A percentile compares a stretch with the other conserved stretches of the same genome.
phyloP scores from a whole-genome alignment of 2,888 invertebrate species.

The Amblyjoppa proteus region DNA sequence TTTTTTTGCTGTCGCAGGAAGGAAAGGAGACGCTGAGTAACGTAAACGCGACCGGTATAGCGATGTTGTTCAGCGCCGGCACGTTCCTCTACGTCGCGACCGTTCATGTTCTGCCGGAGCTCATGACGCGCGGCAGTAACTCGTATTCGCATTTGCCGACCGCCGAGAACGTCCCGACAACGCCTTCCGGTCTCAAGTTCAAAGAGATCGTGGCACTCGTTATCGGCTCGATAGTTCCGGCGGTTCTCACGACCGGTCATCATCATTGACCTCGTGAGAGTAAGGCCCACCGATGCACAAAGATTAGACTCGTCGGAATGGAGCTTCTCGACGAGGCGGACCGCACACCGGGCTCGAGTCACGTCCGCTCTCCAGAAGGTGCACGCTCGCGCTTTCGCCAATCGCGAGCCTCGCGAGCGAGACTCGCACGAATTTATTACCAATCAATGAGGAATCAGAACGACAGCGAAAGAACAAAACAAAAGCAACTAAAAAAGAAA shows the following conservation, averaged over 20 bases:
- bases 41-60: constrained; percentile 97
- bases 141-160: constrained; percentile 85
- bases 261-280: constrained; percentile 87
- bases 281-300: constrained; percentile 26
- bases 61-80: constrained; percentile 99
- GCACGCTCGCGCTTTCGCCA: constrained; percentile 4
- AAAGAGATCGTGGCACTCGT: constrained; percentile 94
- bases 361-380: constrained; percentile 25
- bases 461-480: constrained; percentile 8
- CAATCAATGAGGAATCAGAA: constrained; percentile 2
- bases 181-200: constrained; percentile 88
- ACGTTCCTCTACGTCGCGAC: constrained; percentile 99
- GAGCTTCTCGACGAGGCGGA: constrained; percentile 1
- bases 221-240: constrained; percentile 94
- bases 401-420: neutral
- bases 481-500: neutral
- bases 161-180: constrained; percentile 78
- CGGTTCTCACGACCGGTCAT: constrained; percentile 96
- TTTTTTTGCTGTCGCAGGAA: constrained; percentile 87
- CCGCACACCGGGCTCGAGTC: neutral
- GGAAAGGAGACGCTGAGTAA: constrained; percentile 96
- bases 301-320: constrained; percentile 10
- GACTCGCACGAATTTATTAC: constrained; percentile 31
- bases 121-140: constrained; percentile 88
- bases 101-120: constrained; percentile 98